Conservation (phyloP, 2,888 invertebrate genomes). For the Eustalomyia histrio region DNA sequence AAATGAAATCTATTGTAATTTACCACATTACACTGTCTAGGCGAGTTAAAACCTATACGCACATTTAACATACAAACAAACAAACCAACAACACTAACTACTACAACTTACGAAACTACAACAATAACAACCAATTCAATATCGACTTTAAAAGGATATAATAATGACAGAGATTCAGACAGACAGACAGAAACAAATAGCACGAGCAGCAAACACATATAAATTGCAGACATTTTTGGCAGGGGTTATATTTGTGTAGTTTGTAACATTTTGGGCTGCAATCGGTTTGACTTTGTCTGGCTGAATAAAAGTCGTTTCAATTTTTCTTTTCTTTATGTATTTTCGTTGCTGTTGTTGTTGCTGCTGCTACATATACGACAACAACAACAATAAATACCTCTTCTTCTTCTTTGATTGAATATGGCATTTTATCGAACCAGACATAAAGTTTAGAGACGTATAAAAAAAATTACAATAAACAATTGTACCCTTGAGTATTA, state of each 20-base stretch:
- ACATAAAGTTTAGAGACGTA: constrained; percentile 55
- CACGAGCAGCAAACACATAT: constrained; percentile 14
- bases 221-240: constrained; percentile 44
- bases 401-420: constrained; percentile 36
- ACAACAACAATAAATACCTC: not conserved
- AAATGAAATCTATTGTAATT: constrained; percentile 3
- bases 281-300: constrained; percentile 65
- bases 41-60: not conserved
- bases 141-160: constrained; percentile 40
- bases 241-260: constrained; percentile 6
- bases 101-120: not conserved
- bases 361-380: not conserved
- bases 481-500: constrained; percentile 57
- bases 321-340: constrained; percentile 27
- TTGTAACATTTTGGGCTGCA: constrained; percentile 51
- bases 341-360: not conserved
- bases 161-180: constrained; percentile 48
- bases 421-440: constrained; percentile 51
- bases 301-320: constrained; percentile 52
- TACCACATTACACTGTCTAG: constrained; percentile 2
- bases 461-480: constrained; percentile 26
- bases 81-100: constrained; percentile 16
- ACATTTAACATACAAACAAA: not conserved
- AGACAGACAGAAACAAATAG: not conserved
- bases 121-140: not conserved